Evolutionary conservation across 2,797 vertebrate species (phyloP).

Genomic region (Paguma larvata): DNA sequence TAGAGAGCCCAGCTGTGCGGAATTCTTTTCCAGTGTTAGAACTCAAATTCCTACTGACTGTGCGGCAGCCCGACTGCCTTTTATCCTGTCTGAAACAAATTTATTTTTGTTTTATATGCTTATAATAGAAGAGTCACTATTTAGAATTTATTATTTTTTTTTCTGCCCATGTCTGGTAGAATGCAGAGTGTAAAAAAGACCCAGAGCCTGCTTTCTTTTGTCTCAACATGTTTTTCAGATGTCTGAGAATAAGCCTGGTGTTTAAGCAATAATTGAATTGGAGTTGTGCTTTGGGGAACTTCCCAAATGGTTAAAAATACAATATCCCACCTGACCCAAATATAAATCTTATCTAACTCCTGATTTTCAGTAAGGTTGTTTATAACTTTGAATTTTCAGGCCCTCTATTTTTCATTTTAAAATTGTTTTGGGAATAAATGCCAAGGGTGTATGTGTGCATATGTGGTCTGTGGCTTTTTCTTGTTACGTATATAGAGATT

Average conservation of each 20-base stretch:
- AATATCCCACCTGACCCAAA: slow-evolving; percentile 9
- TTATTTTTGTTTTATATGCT: slow-evolving; percentile 60
- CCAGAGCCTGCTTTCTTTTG: slow-evolving; percentile 19
- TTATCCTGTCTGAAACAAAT: slow-evolving; percentile 51
- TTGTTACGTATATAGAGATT: neutral
- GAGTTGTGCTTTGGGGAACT: slow-evolving; percentile 17
- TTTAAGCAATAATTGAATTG: slow-evolving; percentile 49
- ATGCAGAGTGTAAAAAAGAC: neutral
- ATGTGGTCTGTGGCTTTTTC: neutral
- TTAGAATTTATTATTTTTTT: slow-evolving; percentile 51
- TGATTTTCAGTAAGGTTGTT: slow-evolving; percentile 32
- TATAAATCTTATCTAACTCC: slow-evolving; percentile 10
- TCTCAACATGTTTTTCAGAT: slow-evolving; percentile 29
- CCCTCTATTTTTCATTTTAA: slow-evolving; percentile 47
- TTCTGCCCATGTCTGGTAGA: neutral
- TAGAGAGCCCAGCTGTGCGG: slow-evolving; percentile 37
- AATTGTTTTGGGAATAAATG: slow-evolving; percentile 30
- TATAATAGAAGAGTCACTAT: slow-evolving; percentile 25
- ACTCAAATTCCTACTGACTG: slow-evolving; percentile 25
- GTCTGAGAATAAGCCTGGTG: neutral
- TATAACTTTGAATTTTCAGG: slow-evolving; percentile 20
- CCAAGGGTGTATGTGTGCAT: neutral
- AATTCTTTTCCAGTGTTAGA: slow-evolving; percentile 39
- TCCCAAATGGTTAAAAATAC: slow-evolving; percentile 35
- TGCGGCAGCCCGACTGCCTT: neutral